Evolutionary conservation across 2,888 invertebrate species (phyloP), one percentile per base, ranked within the genome.

Genomic region (Cotesia congregata): DNA sequence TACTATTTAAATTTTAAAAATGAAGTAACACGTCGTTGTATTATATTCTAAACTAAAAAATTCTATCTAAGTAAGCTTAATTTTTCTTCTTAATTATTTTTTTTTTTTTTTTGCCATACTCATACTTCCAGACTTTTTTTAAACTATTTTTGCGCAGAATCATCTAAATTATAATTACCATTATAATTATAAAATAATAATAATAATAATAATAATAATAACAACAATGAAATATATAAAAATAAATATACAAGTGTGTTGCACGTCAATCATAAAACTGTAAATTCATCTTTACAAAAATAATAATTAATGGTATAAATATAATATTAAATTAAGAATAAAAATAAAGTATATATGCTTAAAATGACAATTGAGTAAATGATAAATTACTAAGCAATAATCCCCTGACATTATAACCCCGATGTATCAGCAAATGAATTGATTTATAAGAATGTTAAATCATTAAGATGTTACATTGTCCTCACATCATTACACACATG

Each of bases 181-280:
- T 50, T 12, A 50, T 50, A 50, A 6, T 50, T 6, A 67, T 67
- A 38, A 38, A 64, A 17, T 67, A 67, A 50, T 50, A 50, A 50
- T 50, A 50, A 6, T 50, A 4, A 67, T 67, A 38, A n/a, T n/a
- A 64, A 17, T 67, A 67, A 50, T 50, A 50, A 50, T 50, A 50
- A 6, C 12, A 4, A 38, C n/a, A 41, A 9, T 61, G 38, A 17
- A 72, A 62, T 38, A 62, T 15, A 6, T n/a, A 72, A 15, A 72
- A 67, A 39, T 39, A 50, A 41, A 50, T 41, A 64, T 41, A 59
- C 40, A 40, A 64, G 62, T 59, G 30, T 75, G 62, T 70, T 75
- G 59, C 75, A 75, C 75, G 67, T 74, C 62, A 64, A 74, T 69
- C 69, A 75, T 69, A 65, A 65, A 65, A 75, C n/a, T 75, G 70